A percentile compares a stretch with the other conserved stretches of the same genome.
Conservation (phyloP, 2,797 vertebrate species). For the Neosalanx taihuensis region DNA sequence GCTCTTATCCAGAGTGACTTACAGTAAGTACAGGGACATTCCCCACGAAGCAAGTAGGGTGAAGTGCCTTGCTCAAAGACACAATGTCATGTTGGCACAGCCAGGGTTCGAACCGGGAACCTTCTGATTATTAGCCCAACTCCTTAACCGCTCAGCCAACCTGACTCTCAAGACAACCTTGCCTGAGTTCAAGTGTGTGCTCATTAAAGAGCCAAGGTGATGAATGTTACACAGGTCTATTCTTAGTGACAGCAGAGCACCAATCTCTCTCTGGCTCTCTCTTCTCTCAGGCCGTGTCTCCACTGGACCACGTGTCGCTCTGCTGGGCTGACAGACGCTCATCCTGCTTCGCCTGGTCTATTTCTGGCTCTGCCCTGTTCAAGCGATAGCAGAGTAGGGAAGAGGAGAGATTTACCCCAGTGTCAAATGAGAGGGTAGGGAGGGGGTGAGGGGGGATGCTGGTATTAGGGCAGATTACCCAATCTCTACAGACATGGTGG, state of each 20-base stretch:
- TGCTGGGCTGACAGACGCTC: constrained; percentile 14
- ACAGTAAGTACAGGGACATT: no score
- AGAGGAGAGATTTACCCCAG: not conserved
- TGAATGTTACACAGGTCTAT: constrained; percentile 33
- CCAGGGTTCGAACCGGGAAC: no score
- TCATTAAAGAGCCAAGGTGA: constrained; percentile 8
- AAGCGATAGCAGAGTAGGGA: constrained; percentile 1
- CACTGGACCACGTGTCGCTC: constrained; percentile 20
- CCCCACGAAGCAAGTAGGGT: no score
- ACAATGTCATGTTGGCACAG: no score
- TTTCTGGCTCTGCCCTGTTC: constrained; percentile 12
- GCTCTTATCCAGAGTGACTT: no score
- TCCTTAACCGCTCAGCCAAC: no score
- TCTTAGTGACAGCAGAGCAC: constrained; percentile 10
- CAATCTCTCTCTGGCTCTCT: constrained; percentile 1
- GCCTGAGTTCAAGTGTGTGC: not conserved
- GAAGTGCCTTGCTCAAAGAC: no score
- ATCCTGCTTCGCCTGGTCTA: constrained; percentile 15
- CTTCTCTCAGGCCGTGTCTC: constrained; percentile 22
- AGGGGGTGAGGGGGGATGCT: not conserved
- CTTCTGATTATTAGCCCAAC: no score
- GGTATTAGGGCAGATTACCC: constrained; percentile 36
- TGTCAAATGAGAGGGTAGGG: constrained; percentile 8
- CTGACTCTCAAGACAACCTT: no score
- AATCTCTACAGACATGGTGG: constrained; percentile 22